phyloP scores from a whole-genome alignment of 2,113 vertebrate species.

The Gambusia holbrooki region DNA sequence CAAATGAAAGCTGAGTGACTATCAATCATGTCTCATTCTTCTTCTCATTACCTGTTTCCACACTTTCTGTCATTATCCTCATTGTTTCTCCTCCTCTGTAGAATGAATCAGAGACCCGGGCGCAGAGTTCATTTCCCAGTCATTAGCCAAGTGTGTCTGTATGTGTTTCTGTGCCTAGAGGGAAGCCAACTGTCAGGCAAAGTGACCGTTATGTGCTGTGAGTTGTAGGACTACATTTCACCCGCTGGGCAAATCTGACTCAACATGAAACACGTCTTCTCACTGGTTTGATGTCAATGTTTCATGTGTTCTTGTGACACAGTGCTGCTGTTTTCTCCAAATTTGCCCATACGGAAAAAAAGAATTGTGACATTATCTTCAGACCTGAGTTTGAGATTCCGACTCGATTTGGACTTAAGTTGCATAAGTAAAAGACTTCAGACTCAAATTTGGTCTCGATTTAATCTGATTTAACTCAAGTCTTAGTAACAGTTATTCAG shows the following conservation, averaged over 20 bases:
- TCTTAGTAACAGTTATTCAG: no score
- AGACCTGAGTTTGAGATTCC: no score
- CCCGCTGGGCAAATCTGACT: no score
- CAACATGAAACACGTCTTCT: no score
- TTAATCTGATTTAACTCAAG: no score
- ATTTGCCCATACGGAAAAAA: no score
- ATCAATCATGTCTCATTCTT: slow-evolving; percentile 30
- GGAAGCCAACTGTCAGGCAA: slow-evolving; percentile 34
- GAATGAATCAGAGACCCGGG: slow-evolving; percentile 33
- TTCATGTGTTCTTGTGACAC: no score
- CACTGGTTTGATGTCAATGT: not conserved
- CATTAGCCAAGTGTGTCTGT: not conserved
- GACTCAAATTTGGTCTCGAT: no score
- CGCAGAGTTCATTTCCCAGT: slow-evolving; percentile 34
- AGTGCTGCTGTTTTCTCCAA: no score
- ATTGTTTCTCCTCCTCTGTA: slow-evolving; percentile 23
- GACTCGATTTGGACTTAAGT: no score
- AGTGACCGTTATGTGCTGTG: slow-evolving; percentile 30
- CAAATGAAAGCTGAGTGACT: slow-evolving; percentile 12
- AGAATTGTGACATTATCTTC: no score
- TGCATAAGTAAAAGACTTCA: no score
- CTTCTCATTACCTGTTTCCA: slow-evolving; percentile 33
- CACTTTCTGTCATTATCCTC: not conserved
- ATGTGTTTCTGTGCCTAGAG: slow-evolving; percentile 4
- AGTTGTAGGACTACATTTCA: slow-evolving; percentile 1